A percentile compares a stretch with the other conserved stretches of the same genome.
Evolutionary conservation across 2,113 vertebrate species (phyloP).

Genomic region (Alectura lathami): DNA sequence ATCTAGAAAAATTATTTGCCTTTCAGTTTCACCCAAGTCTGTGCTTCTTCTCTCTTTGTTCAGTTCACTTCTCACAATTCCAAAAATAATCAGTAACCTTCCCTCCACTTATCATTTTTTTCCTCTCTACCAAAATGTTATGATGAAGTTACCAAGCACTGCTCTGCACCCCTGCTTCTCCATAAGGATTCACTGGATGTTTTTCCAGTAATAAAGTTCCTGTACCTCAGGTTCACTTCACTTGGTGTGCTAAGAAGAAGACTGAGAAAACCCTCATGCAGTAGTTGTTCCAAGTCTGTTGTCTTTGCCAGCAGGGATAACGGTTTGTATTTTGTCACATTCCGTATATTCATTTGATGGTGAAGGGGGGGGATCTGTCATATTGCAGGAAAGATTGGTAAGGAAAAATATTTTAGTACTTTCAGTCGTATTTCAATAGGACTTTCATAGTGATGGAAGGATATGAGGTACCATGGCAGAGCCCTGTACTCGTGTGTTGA

Average conservation of each 20-base stretch:
- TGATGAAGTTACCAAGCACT: not conserved
- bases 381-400: not conserved
- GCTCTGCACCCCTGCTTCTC: not conserved
- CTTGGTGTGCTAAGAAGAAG: not conserved
- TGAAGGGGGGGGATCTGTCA: not conserved
- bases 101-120: not conserved
- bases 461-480: not conserved
- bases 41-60: not conserved
- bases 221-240: not conserved
- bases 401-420: not conserved
- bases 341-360: not conserved
- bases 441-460: not conserved
- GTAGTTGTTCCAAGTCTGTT: not conserved
- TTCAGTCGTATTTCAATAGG: not conserved
- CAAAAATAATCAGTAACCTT: not conserved
- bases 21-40: not conserved
- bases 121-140: not conserved
- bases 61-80: not conserved
- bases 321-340: conserved; percentile 8
- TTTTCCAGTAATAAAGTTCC: not conserved
- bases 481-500: not conserved
- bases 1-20: not conserved
- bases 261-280: not conserved
- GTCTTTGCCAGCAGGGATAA: not conserved
- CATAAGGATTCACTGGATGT: not conserved